Percentiles rank a stretch among this genome's conserved stretches.
These are phyloP conservation scores for Lepus townsendii DNA, from an alignment of 2,797 vertebrate species.

Conservation along the genomic window DNA sequence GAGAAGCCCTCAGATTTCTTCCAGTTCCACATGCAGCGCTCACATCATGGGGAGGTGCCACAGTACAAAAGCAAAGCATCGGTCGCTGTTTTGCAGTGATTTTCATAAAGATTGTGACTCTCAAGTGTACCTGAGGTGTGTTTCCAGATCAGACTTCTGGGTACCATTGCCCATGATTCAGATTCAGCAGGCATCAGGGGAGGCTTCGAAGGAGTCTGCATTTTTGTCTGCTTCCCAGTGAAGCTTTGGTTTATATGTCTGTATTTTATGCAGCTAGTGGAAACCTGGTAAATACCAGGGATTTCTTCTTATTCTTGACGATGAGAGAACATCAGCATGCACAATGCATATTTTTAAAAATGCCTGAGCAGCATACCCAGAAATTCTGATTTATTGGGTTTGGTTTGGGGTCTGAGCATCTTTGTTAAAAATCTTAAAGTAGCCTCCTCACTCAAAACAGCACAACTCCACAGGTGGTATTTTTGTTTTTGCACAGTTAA, in stretches of 20 bases:
- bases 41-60: not conserved
- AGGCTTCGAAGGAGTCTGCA: not conserved
- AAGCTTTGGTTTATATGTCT: not conserved
- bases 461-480: conserved; percentile 36
- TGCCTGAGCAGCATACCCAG: not conserved
- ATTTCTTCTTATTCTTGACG: not conserved
- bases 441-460: too few species aligned
- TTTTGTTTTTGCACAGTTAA: conserved; percentile 37
- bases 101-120: not conserved
- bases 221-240: not conserved
- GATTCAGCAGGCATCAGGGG: not conserved
- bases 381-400: conserved; percentile 1
- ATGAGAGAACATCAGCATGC: not conserved
- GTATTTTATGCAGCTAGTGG: not conserved
- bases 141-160: not conserved
- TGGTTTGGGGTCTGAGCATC: not conserved
- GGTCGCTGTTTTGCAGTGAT: not conserved
- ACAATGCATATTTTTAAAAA: not conserved
- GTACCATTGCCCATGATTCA: not conserved
- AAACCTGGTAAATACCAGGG: not conserved
- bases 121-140: not conserved
- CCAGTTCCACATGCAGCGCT: not conserved
- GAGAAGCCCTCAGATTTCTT: not conserved
- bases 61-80: not conserved
- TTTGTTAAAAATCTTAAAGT: conserved; percentile 36